A percentile compares a stretch with the other conserved stretches of the same genome.
Conservation (phyloP, 2,888 invertebrate species). For the Mesochorus sp. region DNA sequence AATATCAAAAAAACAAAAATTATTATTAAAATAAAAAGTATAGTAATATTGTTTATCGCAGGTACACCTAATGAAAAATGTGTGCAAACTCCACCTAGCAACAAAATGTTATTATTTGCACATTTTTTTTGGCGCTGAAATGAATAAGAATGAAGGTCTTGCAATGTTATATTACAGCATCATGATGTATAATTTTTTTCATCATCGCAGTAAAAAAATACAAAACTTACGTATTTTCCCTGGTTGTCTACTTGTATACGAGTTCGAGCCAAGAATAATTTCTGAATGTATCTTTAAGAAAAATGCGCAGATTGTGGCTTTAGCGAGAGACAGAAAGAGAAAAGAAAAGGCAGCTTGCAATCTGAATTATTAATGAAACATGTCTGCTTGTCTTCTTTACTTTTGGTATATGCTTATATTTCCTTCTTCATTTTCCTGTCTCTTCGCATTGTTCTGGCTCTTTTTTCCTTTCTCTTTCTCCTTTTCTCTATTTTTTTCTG, state of each 20-base stretch:
- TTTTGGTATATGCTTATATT: slow-evolving; percentile 41
- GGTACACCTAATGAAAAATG: too few relatives aligned
- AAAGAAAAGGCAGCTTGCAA: slow-evolving; percentile 38
- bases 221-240: slow-evolving; percentile 32
- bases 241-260: slow-evolving; percentile 12
- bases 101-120: too few relatives aligned
- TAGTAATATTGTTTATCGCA: too few relatives aligned
- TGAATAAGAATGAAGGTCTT: too few relatives aligned
- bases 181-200: too few relatives aligned
- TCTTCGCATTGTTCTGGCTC: slow-evolving; percentile 27
- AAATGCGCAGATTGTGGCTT: slow-evolving; percentile 3
- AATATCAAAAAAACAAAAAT: too few relatives aligned
- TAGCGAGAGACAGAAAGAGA: slow-evolving; percentile 16
- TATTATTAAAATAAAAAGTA: too few relatives aligned
- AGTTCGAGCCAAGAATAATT: slow-evolving; percentile 59
- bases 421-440: slow-evolving; percentile 29
- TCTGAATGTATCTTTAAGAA: slow-evolving; percentile 56
- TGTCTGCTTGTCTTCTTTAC: slow-evolving; percentile 32
- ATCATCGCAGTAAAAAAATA: not conserved
- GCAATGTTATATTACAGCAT: too few relatives aligned
- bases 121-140: too few relatives aligned
- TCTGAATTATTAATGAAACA: slow-evolving; percentile 70
- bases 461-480: slow-evolving; percentile 30
- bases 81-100: too few relatives aligned
- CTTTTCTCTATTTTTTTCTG: slow-evolving; percentile 55